These are phyloP conservation scores for Asarcornis scutulata DNA, from an alignment of 2,113 vertebrate genomes.

Conservation along the genomic window DNA sequence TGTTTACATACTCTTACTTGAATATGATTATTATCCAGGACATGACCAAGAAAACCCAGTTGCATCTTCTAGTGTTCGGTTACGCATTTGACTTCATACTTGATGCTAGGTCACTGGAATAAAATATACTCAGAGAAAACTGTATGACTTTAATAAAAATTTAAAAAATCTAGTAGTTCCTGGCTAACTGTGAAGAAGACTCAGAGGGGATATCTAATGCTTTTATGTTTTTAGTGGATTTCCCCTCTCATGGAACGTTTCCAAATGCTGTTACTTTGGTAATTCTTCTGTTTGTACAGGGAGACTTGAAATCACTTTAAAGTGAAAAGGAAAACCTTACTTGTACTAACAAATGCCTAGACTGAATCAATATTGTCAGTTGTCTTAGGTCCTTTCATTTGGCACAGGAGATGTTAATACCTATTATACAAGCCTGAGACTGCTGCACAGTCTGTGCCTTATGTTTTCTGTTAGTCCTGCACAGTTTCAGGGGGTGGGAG, in stretches of 20 bases:
- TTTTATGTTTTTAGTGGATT: not conserved
- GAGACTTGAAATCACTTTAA: not conserved
- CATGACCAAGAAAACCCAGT: not conserved
- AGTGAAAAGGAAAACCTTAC: not conserved
- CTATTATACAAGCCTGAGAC: not conserved
- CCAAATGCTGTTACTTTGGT: not conserved
- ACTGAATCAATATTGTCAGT: not conserved
- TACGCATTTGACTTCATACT: not conserved
- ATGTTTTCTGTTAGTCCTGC: not conserved
- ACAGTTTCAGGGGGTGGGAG: not conserved
- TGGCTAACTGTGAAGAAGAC: not conserved
- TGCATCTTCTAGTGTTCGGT: not conserved
- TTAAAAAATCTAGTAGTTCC: not conserved
- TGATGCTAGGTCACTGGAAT: not conserved
- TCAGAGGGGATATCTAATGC: not conserved
- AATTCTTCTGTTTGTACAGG: not conserved
- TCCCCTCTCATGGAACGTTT: not conserved
- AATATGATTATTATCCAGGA: not conserved
- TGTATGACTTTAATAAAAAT: not conserved
- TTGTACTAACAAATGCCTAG: not conserved
- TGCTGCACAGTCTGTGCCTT: not conserved
- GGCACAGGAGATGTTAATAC: not conserved
- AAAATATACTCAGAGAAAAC: not conserved
- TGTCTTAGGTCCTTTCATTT: not conserved
- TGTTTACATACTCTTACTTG: not conserved